Evolutionary conservation across 2,888 invertebrate genomes (phyloP), one percentile per base, ranked within the genome.

Genomic region (Zygaena filipendulae): DNA sequence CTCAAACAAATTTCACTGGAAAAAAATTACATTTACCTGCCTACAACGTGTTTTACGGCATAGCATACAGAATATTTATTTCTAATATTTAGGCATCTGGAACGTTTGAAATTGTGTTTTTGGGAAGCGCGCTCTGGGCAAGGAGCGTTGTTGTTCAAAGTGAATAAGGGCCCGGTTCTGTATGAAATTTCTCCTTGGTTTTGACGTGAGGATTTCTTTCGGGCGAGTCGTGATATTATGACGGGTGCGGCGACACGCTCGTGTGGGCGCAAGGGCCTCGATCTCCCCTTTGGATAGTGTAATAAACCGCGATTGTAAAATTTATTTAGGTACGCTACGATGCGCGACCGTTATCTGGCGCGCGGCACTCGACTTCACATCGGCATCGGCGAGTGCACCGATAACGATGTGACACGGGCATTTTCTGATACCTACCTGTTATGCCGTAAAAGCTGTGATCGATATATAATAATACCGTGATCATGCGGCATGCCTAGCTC

Each of bases 131-230:
- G n/a, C n/a, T n/a, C n/a, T n/a, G n/a, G n/a, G n/a, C n/a, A n/a
- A n/a, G n/a, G n/a, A n/a, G n/a, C n/a, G n/a, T n/a, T n/a, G n/a
- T n/a, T n/a, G n/a, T n/a, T n/a, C n/a, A n/a, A n/a, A n/a, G n/a
- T n/a, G n/a, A n/a, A n/a, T n/a, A n/a, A n/a, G n/a, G n/a, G n/a
- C n/a, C 52, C 47, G 59, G 54, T 57, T 62, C 59, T 59, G 55
- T 61, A 58, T 51, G 49, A 59, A 60, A 54, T 57, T 58, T 61
- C 54, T 59, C 61, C 49, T 60, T 52, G 49, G n/a, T 59, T 69
- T 70, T 60, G 59, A 60, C 52, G 50, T 52, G 42, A 47, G 40
- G 43, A 52, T 50, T 49, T 46, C 38, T 37, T 52, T 53, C 47
- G 49, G 52, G 52, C 49, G 51, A 57, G 49, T 55, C 52, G 53